phyloP scores from a whole-genome alignment of 92 coral and sea anemone species.

The Muricea muricata region DNA sequence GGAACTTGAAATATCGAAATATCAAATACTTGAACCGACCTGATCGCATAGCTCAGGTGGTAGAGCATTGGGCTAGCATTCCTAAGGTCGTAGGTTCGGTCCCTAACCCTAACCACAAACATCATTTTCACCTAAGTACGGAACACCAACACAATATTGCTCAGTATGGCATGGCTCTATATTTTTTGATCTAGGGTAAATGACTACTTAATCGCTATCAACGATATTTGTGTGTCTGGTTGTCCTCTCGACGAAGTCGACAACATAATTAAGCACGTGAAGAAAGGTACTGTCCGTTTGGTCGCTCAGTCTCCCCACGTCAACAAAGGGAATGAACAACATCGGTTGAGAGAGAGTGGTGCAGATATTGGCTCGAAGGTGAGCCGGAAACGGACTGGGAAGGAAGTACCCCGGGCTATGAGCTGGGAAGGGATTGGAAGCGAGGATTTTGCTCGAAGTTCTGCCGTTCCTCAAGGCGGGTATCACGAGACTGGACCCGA shows the following conservation, averaged over 20 bases:
- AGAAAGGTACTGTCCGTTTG: slow-evolving; percentile 75
- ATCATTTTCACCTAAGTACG: too few species aligned
- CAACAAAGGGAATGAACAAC: not conserved
- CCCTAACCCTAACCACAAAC: too few species aligned
- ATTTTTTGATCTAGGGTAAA: slow-evolving; percentile 79
- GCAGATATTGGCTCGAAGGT: not conserved
- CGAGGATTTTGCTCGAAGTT: slow-evolving; percentile 40
- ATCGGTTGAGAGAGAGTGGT: not conserved
- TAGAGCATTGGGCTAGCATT: too few species aligned
- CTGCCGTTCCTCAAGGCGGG: not conserved
- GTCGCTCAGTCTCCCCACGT: slow-evolving; percentile 69
- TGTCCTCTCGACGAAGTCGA: slow-evolving; percentile 65
- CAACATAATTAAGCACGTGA: slow-evolving; percentile 74
- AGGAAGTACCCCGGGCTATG: not conserved
- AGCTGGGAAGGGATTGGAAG: slow-evolving; percentile 65
- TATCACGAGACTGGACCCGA: slow-evolving; percentile 7
- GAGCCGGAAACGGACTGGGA: not conserved
- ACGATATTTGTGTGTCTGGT: slow-evolving; percentile 65
- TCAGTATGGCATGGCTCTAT: too few species aligned
- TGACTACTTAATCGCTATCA: slow-evolving; percentile 78
- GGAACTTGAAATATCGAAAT: too few species aligned
- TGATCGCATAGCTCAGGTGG: too few species aligned
- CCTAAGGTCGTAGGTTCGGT: too few species aligned
- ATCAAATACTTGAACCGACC: too few species aligned
- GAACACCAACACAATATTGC: too few species aligned